Percentiles rank a stretch among this genome's conserved stretches.
These are phyloP conservation scores for Myodes glareolus DNA, from an alignment of 2,113 vertebrate species.

Conservation along the genomic window DNA sequence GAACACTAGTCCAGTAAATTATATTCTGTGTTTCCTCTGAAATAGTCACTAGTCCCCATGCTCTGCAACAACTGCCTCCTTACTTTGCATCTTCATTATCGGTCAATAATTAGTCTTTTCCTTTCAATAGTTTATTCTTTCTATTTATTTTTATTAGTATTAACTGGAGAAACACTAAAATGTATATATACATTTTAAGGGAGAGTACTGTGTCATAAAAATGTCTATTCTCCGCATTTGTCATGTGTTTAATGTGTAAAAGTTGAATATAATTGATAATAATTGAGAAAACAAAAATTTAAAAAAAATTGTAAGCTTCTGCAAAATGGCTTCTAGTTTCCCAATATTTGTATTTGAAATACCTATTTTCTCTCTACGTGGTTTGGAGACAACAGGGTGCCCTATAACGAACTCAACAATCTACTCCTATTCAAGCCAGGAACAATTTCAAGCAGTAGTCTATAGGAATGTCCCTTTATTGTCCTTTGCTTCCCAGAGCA, in stretches of 20 bases:
- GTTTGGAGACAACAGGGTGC: neutral
- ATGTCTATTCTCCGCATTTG: neutral
- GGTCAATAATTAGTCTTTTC: neutral
- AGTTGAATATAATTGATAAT: neutral
- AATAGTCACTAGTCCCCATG: neutral
- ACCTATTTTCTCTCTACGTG: neutral
- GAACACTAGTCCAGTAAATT: neutral
- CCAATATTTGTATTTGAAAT: neutral
- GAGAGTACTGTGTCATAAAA: neutral
- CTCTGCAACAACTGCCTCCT: neutral
- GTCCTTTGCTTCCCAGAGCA: constrained; percentile 61
- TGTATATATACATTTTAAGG: neutral
- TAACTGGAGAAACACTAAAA: neutral
- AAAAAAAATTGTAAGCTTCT: neutral
- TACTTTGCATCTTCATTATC: neutral
- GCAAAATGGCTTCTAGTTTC: neutral
- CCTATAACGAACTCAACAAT: neutral
- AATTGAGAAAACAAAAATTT: neutral
- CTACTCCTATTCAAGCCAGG: neutral
- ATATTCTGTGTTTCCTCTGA: neutral
- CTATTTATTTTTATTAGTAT: neutral
- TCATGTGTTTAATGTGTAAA: neutral
- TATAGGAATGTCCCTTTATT: constrained; percentile 58
- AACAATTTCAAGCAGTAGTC: constrained; percentile 39
- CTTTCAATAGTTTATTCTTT: neutral